Percentiles rank a stretch among this genome's conserved stretches.
phyloP scores from a whole-genome alignment of 2,888 invertebrate genomes.

The Eristalinus aeneus region DNA sequence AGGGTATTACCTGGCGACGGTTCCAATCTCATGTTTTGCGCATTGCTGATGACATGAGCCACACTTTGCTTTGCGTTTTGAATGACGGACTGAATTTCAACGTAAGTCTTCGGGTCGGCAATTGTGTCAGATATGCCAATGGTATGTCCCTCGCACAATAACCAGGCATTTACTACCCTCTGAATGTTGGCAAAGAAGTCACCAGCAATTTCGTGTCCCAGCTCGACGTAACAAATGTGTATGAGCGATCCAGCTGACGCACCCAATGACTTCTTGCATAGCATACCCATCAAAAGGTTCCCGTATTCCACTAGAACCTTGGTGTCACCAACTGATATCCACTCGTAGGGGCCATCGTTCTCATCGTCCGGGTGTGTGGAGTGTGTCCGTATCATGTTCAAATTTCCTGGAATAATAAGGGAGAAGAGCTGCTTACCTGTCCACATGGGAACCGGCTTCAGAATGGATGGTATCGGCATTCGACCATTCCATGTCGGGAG shows the following conservation, averaged over 20 bases:
- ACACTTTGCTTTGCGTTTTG: slow-evolving; percentile 98
- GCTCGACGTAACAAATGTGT: slow-evolving; percentile 97
- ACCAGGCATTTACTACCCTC: slow-evolving; percentile 98
- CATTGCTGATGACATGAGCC: slow-evolving; percentile 94
- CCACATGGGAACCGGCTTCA: slow-evolving; percentile 96
- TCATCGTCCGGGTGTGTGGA: slow-evolving; percentile 99
- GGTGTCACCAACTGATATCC: slow-evolving; percentile 99
- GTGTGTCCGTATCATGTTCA: slow-evolving; percentile 97
- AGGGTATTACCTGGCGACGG: slow-evolving; percentile 98
- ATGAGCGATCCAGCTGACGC: slow-evolving; percentile 95
- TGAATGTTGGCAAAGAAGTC: slow-evolving; percentile 98
- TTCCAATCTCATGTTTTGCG: slow-evolving; percentile 98
- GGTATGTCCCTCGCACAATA: slow-evolving; percentile 94
- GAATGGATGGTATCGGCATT: slow-evolving; percentile 90
- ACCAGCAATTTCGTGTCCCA: slow-evolving; percentile 95
- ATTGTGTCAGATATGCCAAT: slow-evolving; percentile 99
- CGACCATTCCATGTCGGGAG: slow-evolving; percentile 98
- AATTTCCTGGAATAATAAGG: slow-evolving; percentile 94
- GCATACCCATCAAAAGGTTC: slow-evolving; percentile 95
- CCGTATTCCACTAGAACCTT: slow-evolving; percentile 96
- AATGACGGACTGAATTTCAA: slow-evolving; percentile 97
- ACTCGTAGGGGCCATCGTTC: slow-evolving; percentile 95
- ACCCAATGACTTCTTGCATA: slow-evolving; percentile 97
- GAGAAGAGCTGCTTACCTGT: slow-evolving; percentile 98
- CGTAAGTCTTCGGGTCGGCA: slow-evolving; percentile 97